phyloP scores from a whole-genome alignment of 1,140 invertebrate species.

The Apis dorsata region DNA sequence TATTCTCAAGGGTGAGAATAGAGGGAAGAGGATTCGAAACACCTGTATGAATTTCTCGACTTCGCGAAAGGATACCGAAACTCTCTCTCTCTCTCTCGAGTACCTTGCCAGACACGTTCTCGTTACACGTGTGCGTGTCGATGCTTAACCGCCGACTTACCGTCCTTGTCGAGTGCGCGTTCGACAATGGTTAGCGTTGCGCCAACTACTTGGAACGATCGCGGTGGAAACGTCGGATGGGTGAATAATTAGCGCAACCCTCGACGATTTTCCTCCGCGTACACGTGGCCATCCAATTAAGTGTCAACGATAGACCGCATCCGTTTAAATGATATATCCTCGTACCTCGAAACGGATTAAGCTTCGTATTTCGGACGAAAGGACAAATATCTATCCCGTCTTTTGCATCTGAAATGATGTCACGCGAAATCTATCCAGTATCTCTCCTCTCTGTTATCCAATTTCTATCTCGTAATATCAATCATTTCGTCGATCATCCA shows the following conservation, averaged over 20 bases:
- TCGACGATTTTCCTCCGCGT: slow-evolving; percentile 31
- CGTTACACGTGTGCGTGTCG: background rate
- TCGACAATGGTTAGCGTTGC: slow-evolving; percentile 28
- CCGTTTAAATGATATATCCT: no score
- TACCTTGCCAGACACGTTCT: slow-evolving; percentile 18
- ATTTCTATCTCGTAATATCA: no score
- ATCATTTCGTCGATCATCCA: background rate
- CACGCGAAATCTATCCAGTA: no score
- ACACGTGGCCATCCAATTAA: slow-evolving; percentile 20
- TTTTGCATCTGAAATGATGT: no score
- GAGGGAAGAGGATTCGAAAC: no score
- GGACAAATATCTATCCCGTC: no score
- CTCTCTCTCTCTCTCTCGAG: background rate
- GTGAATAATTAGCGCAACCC: slow-evolving; percentile 35
- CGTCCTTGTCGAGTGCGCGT: background rate
- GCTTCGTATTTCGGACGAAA: no score
- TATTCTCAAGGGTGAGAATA: no score
- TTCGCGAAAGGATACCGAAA: no score
- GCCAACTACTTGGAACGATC: slow-evolving; percentile 23
- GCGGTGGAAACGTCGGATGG: slow-evolving; percentile 23
- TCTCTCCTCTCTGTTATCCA: no score
- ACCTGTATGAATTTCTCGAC: no score
- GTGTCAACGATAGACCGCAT: slow-evolving; percentile 1
- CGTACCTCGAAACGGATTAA: no score
- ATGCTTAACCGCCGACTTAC: background rate